These are phyloP conservation scores for Bolinopsis microptera DNA, from an alignment of 37 sponge, comb jelly and placozoan genomes.

Conservation along the genomic window DNA sequence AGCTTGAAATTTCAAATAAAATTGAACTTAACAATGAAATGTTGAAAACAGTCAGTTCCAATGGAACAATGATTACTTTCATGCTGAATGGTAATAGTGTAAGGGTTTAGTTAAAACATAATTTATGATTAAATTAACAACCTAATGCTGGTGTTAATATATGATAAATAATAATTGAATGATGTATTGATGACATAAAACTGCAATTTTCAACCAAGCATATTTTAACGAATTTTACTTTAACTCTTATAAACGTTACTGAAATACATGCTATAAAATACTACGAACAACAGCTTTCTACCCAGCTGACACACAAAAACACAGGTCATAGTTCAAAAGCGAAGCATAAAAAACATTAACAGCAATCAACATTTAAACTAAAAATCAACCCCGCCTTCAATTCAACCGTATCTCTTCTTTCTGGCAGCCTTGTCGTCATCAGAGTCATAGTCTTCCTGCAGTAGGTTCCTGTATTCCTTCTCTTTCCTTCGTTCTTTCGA, in stretches of 20 bases:
- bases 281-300: neutral
- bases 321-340: too few relatives aligned
- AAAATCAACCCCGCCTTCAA: neutral
- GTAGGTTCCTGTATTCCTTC: constrained; percentile 56
- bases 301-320: too few relatives aligned
- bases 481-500: neutral
- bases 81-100: too few relatives aligned
- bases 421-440: neutral
- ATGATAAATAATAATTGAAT: neutral
- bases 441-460: constrained; percentile 43
- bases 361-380: neutral
- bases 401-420: neutral
- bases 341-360: too few relatives aligned
- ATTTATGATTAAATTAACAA: too few relatives aligned
- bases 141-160: too few relatives aligned
- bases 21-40: too few relatives aligned
- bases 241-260: neutral
- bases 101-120: too few relatives aligned
- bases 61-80: too few relatives aligned
- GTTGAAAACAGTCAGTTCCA: too few relatives aligned
- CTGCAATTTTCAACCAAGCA: neutral
- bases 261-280: neutral
- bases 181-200: neutral
- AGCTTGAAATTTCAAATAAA: too few relatives aligned
- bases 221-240: neutral